A percentile compares a stretch with the other conserved stretches of the same genome.
Evolutionary conservation across 2,113 vertebrate species (phyloP).

Genomic region (Chrysochloris asiatica): DNA sequence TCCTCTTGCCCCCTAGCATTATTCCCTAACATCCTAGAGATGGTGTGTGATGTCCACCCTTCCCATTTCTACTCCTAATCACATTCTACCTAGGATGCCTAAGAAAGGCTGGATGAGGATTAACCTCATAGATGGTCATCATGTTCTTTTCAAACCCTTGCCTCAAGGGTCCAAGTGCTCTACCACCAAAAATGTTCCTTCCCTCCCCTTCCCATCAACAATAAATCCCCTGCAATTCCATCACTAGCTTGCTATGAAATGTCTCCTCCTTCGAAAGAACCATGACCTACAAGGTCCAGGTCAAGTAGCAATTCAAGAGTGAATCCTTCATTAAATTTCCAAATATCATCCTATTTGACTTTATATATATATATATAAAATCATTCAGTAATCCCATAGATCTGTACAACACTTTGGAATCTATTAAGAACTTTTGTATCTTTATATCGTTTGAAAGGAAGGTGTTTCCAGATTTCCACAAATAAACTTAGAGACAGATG

Average conservation of each 20-base stretch:
- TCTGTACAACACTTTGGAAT: neutral
- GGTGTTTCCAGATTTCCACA: neutral
- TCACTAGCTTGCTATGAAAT: neutral
- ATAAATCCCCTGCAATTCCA: neutral
- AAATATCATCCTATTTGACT: neutral
- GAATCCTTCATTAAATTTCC: neutral
- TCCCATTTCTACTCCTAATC: neutral
- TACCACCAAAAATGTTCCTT: neutral
- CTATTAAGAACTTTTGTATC: neutral
- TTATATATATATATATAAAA: neutral
- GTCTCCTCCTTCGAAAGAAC: neutral
- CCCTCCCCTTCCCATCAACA: neutral
- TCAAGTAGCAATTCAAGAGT: neutral
- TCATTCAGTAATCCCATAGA: neutral
- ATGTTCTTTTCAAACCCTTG: neutral
- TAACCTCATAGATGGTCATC: neutral
- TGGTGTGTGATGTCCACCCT: rapidly evolving
- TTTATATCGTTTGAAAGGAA: neutral
- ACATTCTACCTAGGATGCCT: neutral
- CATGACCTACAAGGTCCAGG: neutral
- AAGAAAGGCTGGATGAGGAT: neutral
- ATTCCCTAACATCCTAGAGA: neutral
- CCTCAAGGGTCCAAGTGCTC: neutral
- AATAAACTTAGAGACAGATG: neutral
- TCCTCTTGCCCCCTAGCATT: neutral